Percentiles rank a stretch among this genome's conserved stretches.
Evolutionary conservation across 1,140 invertebrate genomes (phyloP).

Genomic region (Ridgeia piscesae): DNA sequence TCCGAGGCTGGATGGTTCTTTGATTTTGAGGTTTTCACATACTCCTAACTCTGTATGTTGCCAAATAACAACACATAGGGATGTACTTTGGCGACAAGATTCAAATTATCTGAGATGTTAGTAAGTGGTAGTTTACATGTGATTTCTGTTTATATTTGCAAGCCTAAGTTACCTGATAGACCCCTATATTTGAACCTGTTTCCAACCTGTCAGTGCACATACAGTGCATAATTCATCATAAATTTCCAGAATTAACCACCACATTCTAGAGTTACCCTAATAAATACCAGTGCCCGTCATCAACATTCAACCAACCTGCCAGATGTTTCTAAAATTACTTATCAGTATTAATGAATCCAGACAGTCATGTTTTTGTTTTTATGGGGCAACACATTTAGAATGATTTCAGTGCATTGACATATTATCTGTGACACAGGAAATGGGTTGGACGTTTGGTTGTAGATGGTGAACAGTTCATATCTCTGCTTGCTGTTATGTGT

Average conservation of each 20-base stretch:
- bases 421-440: neutral
- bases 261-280: neutral
- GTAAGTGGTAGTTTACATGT: too few species aligned
- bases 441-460: neutral
- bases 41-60: too few species aligned
- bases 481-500: neutral
- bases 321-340: neutral
- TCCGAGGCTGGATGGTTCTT: too few species aligned
- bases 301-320: neutral
- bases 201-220: neutral
- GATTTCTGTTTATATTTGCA: too few species aligned
- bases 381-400: too few species aligned
- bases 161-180: too few species aligned
- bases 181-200: neutral
- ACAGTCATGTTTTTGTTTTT: neutral
- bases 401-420: neutral
- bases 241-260: neutral
- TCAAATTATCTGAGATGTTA: too few species aligned
- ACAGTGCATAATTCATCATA: neutral
- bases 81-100: too few species aligned
- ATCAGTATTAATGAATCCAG: neutral
- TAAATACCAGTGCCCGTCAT: neutral
- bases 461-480: neutral
- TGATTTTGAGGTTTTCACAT: too few species aligned
- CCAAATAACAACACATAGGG: too few species aligned